Evolutionary conservation across 2,888 invertebrate species (phyloP).

Genomic region (Trichopoda pennipes): DNA sequence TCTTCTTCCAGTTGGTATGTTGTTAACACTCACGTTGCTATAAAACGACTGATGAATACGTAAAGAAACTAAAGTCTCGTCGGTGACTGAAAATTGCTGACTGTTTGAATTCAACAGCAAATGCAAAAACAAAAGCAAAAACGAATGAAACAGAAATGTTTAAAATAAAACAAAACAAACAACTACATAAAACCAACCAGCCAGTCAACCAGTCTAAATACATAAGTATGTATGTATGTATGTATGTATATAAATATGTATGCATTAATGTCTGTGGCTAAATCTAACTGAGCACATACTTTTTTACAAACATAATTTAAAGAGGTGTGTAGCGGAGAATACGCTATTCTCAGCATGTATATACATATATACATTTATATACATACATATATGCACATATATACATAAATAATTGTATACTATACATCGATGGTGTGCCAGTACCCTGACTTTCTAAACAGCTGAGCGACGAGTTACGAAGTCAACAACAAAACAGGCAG

Average conservation of each 20-base stretch:
- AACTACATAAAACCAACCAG: conserved; percentile 45
- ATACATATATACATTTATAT: neutral
- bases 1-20: conserved; percentile 29
- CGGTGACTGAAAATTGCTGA: conserved; percentile 56
- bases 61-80: conserved; percentile 45
- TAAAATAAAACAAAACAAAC: conserved; percentile 14
- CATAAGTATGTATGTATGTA: conserved; percentile 17
- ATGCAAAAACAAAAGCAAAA: conserved; percentile 39
- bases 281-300: conserved; percentile 5
- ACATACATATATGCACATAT: neutral
- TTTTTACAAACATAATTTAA: conserved; percentile 3
- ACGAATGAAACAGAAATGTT: conserved; percentile 21
- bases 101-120: conserved; percentile 37
- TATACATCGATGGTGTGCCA: conserved; percentile 60
- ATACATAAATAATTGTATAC: conserved; percentile 35
- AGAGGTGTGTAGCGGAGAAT: conserved; percentile 48
- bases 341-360: conserved; percentile 15
- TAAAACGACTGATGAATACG: conserved; percentile 61
- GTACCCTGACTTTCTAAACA: conserved; percentile 71
- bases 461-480: conserved; percentile 69
- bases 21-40: conserved; percentile 64
- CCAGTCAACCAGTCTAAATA: conserved; percentile 66
- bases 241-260: neutral
- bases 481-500: conserved; percentile 24
- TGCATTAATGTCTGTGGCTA: conserved; percentile 17